phyloP scores from a whole-genome alignment of 2,113 vertebrate species.

The Copsychus sechellarum region DNA sequence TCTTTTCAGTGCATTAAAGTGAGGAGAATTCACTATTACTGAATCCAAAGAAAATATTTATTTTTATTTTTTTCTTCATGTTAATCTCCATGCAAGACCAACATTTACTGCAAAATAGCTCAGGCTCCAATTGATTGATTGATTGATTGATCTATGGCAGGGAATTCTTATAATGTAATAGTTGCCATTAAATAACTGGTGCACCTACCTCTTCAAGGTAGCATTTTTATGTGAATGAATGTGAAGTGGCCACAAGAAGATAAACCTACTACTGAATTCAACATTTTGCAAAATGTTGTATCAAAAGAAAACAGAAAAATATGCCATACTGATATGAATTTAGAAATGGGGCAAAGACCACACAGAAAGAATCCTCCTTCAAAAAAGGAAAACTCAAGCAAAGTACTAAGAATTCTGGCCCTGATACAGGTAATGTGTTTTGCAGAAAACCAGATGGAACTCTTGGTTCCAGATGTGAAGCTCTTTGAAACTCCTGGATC shows the following conservation, averaged over 20 bases:
- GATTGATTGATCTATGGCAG: background rate
- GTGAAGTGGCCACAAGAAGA: background rate
- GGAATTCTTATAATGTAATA: background rate
- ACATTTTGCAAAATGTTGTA: background rate
- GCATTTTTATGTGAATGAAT: background rate
- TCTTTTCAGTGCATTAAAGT: slow-evolving; percentile 20
- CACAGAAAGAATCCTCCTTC: background rate
- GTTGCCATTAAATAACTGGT: background rate
- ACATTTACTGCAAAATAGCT: background rate
- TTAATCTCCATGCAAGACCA: background rate
- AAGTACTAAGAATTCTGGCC: background rate
- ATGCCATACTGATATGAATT: rapidly evolving
- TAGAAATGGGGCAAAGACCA: background rate
- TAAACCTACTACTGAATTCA: background rate
- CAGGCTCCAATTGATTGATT: background rate
- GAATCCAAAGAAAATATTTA: background rate
- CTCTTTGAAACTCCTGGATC: background rate
- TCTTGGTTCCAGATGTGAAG: background rate
- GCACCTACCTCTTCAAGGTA: background rate
- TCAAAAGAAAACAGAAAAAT: background rate
- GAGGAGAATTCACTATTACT: background rate
- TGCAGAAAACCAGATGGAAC: background rate
- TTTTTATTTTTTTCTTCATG: background rate
- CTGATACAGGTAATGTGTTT: background rate
- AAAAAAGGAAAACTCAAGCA: background rate